Base-by-base conservation (phyloP, 64 coral and sea anemone species). In the Stichodactyla helianthus region DNA sequence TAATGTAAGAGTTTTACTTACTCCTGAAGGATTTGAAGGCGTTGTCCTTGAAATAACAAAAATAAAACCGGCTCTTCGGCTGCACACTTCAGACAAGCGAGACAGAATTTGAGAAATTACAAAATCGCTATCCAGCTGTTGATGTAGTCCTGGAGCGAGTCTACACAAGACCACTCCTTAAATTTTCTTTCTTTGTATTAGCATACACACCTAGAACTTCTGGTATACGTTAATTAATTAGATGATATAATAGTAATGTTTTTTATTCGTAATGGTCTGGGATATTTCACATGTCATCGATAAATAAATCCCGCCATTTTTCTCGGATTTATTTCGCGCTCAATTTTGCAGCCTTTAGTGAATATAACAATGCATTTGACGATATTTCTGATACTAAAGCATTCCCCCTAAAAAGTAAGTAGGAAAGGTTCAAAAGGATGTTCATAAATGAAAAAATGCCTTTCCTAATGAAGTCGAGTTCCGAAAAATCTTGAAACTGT, bases 11-110 rank as follows among this genome's bases (percentile, higher is more conserved):
- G 0, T 74, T 74, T 74, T 74, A 74, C 68, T 74, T 31, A 74
- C 68, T 74, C 68, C 27, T 74, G 25, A 74, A 11, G 25, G 68
- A 74, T 74, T 74, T 74, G 12, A 23, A 74, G 68, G 68, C 68
- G 68, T 74, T 74, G 68, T 74, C 68, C 68, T 74, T 74, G 68
- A 74, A 31, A 74, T 44, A 74, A 74, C 25, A n/a, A 74, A 74
- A 74, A 74, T 74, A 74, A 35, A 74, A 31, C 68, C 23, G 23
- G 68, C 25, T 19, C 68, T 74, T 74, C 68, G 25, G 27, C 68
- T 74, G 68, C 68, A 74, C 68, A 74, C 68, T 74, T 74, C 68
- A 74, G 23, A 9, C 68, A 10, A 27, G 12, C 25, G 68, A 74
- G 68, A 74, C 25, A 58, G 26, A 31, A 74, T 74, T 15, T 1